A percentile compares a stretch with the other conserved stretches of the same genome.
Conservation (phyloP, 2,797 vertebrate species). For the Clarias platycephalus region DNA sequence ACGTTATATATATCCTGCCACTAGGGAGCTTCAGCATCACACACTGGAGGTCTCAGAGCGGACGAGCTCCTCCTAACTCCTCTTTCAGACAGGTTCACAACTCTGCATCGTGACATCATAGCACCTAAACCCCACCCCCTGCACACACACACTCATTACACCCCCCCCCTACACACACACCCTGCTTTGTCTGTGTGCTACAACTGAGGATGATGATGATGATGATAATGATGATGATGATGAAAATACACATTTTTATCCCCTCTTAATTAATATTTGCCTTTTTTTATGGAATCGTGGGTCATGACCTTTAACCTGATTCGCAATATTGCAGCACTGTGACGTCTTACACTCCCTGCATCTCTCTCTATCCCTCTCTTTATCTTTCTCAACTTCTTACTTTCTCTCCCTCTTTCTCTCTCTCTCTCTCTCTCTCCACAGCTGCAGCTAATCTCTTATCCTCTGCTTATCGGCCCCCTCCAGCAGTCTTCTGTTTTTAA, state of each 20-base stretch:
- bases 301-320: slow-evolving; percentile 72
- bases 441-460: slow-evolving; percentile 38
- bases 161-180: slow-evolving; percentile 22
- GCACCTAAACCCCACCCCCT: slow-evolving; percentile 62
- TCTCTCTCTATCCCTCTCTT: slow-evolving; percentile 25
- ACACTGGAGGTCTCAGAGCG: slow-evolving; percentile 74
- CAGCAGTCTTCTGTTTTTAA: slow-evolving; percentile 50
- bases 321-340: slow-evolving; percentile 66
- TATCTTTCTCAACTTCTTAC: background rate
- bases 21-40: slow-evolving; percentile 77
- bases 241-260: slow-evolving; percentile 52
- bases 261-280: slow-evolving; percentile 69
- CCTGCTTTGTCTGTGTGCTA: slow-evolving; percentile 59
- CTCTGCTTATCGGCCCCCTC: slow-evolving; percentile 31
- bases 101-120: slow-evolving; percentile 81
- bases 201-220: slow-evolving; percentile 58
- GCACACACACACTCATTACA: slow-evolving; percentile 9
- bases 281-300: slow-evolving; percentile 59
- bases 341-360: slow-evolving; percentile 57
- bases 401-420: slow-evolving; percentile 51
- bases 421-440: slow-evolving; percentile 33
- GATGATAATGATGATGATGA: slow-evolving; percentile 55
- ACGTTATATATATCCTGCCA: slow-evolving; percentile 74
- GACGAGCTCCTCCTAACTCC: slow-evolving; percentile 72
- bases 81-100: slow-evolving; percentile 79